Evolutionary conservation across 2,797 vertebrate genomes (phyloP).

Genomic region (Tadarida brasiliensis): DNA sequence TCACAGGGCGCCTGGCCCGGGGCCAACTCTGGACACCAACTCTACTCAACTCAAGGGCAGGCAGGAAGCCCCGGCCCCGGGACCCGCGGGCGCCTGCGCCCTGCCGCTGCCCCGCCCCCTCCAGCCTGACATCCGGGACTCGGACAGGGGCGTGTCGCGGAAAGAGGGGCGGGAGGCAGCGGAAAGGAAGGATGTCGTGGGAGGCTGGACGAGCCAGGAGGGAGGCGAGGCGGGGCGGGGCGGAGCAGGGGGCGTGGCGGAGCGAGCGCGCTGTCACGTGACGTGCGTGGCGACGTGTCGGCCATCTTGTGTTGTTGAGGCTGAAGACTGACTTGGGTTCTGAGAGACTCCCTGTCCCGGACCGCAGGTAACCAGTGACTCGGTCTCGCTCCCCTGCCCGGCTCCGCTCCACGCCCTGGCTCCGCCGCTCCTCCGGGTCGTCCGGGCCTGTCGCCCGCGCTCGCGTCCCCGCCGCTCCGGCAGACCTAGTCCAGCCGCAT

Average conservation of each 20-base stretch:
- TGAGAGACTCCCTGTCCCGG: conserved; percentile 87
- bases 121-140: conserved; percentile 47
- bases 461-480: background rate
- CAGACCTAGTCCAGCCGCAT: conserved; percentile 66
- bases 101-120: background rate
- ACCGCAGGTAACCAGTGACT: conserved; percentile 87
- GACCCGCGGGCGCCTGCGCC: background rate
- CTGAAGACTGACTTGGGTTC: conserved; percentile 88
- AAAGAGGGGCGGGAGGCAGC: background rate
- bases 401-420: background rate
- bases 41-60: conserved; percentile 12
- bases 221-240: conserved; percentile 56
- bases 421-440: background rate
- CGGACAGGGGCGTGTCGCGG: conserved; percentile 67
- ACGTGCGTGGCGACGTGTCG: conserved; percentile 89
- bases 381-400: conserved; percentile 8
- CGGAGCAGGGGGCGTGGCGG: conserved; percentile 83
- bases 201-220: conserved; percentile 54
- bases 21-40: background rate
- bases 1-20: background rate
- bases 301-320: conserved; percentile 92
- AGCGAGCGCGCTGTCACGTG: conserved; percentile 85
- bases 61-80: accelerated
- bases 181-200: conserved; percentile 68
- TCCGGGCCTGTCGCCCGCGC: background rate